Base-by-base conservation (phyloP, 1,140 invertebrate genomes). In the Cecropterus lyciades region DNA sequence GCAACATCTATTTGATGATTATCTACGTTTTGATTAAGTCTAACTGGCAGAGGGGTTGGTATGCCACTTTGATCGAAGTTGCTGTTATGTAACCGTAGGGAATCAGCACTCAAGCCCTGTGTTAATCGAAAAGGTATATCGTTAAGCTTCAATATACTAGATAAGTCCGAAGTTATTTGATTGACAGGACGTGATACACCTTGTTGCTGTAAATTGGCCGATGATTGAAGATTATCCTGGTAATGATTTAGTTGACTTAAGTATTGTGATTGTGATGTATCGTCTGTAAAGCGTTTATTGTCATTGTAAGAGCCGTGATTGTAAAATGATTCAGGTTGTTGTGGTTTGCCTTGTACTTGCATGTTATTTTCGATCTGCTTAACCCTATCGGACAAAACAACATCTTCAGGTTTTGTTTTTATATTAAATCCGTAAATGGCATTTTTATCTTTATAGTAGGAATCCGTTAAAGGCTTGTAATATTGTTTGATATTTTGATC, bases 1-100 rank as follows among this genome's bases (percentile, higher is more conserved):
- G 84, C 78, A 27, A 86, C 79, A 60, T 93, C 90, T 59, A 93
- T 73, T 56, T 90, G 84, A 60, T 92, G 92, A 51, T 77, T 89
- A 6, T 82, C 86, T 20, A 93, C 78, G 64, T 93, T 88, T 83
- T 93, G 92, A 72, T 92, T 93, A 4, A 93, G 70, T 75, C 81
- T 75, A 17, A 77, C 46, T 13, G 89, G 87, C 42, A 91, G 65
- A 20, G 76, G 76, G 60, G 81, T 82, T 1, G 87, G 84, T 60
- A 89, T 74, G 40, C 51, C 62, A 48, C 40, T 56, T 69, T 83
- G 79, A 40, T 89, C 84, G 72, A 78, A 88, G 68, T 86, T 84
- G 51, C 72, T 81, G 17, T 76, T 84, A 30, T 84, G 75, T 27
- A 84, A 52, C 48, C 80, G 70, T 17, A 81, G 59, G 9, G 72